Conservation (phyloP, 2,888 invertebrate genomes). For the Cryptus viduatorius region DNA sequence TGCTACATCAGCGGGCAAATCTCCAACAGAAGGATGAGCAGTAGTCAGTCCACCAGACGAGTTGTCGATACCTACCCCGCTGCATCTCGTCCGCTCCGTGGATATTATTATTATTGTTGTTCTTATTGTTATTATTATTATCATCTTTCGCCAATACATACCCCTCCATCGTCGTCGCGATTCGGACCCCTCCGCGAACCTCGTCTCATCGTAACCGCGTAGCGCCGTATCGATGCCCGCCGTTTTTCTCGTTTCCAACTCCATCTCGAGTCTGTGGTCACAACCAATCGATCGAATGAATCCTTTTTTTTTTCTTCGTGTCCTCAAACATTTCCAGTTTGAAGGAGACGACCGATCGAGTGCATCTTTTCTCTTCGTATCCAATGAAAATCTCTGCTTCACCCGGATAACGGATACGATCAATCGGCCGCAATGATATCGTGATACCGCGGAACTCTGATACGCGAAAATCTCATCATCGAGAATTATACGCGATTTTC, state of each 20-base stretch:
- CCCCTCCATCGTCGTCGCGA: constrained; percentile 16
- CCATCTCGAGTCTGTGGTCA: constrained; percentile 3
- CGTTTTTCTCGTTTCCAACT: constrained; percentile 7
- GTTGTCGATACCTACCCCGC: constrained; percentile 80
- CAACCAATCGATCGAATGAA: constrained; percentile 20
- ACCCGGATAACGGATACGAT: constrained; percentile 22
- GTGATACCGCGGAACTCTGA: not conserved
- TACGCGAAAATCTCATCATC: not conserved
- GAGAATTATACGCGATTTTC: not conserved
- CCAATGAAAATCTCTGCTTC: not conserved
- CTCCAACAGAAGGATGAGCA: constrained; percentile 48
- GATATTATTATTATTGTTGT: constrained; percentile 33
- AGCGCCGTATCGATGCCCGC: constrained; percentile 7
- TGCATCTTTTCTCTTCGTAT: constrained; percentile 16
- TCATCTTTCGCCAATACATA: constrained; percentile 29
- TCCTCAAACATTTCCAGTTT: constrained; percentile 6
- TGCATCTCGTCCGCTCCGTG: constrained; percentile 48
- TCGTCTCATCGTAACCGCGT: constrained; percentile 62
- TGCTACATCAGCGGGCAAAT: constrained; percentile 55
- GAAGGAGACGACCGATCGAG: constrained; percentile 19
- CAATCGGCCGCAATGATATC: constrained; percentile 15
- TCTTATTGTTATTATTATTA: constrained; percentile 9
- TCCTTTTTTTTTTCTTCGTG: constrained; percentile 5
- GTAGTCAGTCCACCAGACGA: constrained; percentile 85
- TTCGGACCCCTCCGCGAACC: constrained; percentile 48